phyloP scores from a whole-genome alignment of 2,888 invertebrate genomes.

The Exephanes ischioxanthus region DNA sequence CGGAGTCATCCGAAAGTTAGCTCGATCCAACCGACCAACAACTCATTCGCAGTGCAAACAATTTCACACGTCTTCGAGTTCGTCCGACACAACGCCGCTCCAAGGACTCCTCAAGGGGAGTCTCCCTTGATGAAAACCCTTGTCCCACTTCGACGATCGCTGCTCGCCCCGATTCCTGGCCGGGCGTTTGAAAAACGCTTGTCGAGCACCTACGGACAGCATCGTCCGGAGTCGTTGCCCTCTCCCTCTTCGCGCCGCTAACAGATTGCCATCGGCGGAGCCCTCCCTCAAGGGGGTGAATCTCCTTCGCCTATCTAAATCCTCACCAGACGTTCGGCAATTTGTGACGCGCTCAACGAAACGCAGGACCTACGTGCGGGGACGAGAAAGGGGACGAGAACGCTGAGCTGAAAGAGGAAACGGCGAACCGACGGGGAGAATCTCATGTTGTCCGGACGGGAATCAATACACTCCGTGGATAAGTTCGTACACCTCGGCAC shows the following conservation, averaged over 20 bases:
- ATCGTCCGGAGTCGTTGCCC: background rate
- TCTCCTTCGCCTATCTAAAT: conserved; percentile 9
- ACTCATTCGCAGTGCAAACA: too few relatives aligned
- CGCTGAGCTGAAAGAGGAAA: background rate
- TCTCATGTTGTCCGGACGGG: background rate
- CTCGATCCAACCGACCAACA: too few relatives aligned
- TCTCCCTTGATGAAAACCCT: too few relatives aligned
- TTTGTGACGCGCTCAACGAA: conserved; percentile 1
- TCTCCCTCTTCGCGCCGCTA: conserved; percentile 10
- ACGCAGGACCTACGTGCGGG: background rate
- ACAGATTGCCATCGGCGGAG: background rate
- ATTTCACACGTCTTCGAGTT: too few relatives aligned
- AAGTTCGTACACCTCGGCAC: conserved; percentile 42
- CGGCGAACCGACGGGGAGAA: background rate
- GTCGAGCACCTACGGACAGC: background rate
- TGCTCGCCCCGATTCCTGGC: background rate
- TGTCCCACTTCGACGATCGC: background rate
- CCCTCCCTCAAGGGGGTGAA: background rate
- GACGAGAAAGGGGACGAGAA: background rate
- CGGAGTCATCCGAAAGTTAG: too few relatives aligned
- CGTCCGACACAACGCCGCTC: background rate
- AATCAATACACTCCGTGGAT: conserved; percentile 44
- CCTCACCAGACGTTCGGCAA: conserved; percentile 13
- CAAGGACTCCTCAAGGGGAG: background rate
- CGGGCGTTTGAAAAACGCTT: background rate